A percentile compares a stretch with the other conserved stretches of the same genome.
phyloP scores from a whole-genome alignment of 2,888 invertebrate species.

The Andrena fulva region DNA sequence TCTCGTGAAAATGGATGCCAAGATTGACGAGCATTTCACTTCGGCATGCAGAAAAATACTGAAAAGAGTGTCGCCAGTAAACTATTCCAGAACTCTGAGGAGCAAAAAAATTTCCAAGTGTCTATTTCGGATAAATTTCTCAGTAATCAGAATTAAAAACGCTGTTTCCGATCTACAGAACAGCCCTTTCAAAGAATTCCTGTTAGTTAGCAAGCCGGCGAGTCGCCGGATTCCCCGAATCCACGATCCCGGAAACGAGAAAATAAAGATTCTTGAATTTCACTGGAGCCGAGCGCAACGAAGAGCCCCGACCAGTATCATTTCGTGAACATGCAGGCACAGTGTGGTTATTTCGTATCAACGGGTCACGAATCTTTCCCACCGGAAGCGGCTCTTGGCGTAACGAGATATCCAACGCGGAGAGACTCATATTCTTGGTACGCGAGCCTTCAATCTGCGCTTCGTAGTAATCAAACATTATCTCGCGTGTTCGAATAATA shows the following conservation, averaged over 20 bases:
- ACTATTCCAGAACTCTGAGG: too few species aligned
- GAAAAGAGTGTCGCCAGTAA: too few species aligned
- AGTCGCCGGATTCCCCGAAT: background rate
- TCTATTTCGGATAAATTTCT: background rate
- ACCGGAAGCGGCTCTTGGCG: conserved; percentile 54
- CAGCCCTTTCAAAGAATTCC: background rate
- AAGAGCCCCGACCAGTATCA: conserved; percentile 37
- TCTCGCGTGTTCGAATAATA: background rate
- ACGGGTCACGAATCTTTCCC: conserved; percentile 54
- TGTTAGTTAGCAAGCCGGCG: background rate
- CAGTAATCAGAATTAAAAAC: background rate
- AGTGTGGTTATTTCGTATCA: conserved; percentile 58
- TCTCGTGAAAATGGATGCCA: too few species aligned
- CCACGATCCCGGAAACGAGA: conserved; percentile 28
- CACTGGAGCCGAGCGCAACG: conserved; percentile 23
- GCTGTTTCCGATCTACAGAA: too few species aligned
- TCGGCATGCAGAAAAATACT: too few species aligned
- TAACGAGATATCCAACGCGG: conserved; percentile 57
- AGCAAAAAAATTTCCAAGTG: too few species aligned
- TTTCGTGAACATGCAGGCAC: conserved; percentile 52
- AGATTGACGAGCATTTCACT: too few species aligned
- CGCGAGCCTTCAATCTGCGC: conserved; percentile 31
- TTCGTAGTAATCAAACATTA: background rate
- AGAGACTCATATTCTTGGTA: conserved; percentile 27
- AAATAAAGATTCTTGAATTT: conserved; percentile 47